Evolutionary conservation across 35 echinoderm and acorn worm species (phyloP).

Genomic region (Patiria miniata): DNA sequence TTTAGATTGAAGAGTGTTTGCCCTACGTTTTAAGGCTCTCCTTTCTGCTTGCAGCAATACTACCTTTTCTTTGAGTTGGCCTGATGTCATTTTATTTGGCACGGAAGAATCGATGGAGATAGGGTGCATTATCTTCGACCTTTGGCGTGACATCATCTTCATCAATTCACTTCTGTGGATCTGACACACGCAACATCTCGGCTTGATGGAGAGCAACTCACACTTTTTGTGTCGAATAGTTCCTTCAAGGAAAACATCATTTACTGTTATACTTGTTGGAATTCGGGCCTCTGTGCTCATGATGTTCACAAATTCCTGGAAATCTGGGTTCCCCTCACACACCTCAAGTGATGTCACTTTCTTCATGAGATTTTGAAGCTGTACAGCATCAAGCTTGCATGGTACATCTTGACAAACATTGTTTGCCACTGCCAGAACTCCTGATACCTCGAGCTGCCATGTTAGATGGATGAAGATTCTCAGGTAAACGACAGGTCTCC

Average conservation of each 20-base stretch:
- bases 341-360: neutral
- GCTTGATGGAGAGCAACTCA: neutral
- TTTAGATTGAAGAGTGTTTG: neutral
- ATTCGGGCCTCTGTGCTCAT: neutral
- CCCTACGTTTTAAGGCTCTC: neutral
- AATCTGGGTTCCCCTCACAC: slow-evolving; percentile 10
- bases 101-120: slow-evolving; percentile 1
- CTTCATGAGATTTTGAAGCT: neutral
- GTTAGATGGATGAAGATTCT: neutral
- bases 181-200: slow-evolving; percentile 9
- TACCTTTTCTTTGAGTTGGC: slow-evolving; percentile 3
- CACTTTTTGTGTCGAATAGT: slow-evolving; percentile 48
- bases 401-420: neutral
- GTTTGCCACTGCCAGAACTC: neutral
- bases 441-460: neutral
- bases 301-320: neutral
- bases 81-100: slow-evolving; percentile 2
- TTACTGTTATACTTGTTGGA: neutral
- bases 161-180: slow-evolving; percentile 16
- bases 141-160: neutral
- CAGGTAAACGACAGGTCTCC: neutral
- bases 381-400: neutral
- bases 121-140: neutral
- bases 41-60: slow-evolving; percentile 16
- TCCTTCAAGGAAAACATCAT: neutral